phyloP scores from a whole-genome alignment of 2,113 vertebrate species.

The Zapornia atra region DNA sequence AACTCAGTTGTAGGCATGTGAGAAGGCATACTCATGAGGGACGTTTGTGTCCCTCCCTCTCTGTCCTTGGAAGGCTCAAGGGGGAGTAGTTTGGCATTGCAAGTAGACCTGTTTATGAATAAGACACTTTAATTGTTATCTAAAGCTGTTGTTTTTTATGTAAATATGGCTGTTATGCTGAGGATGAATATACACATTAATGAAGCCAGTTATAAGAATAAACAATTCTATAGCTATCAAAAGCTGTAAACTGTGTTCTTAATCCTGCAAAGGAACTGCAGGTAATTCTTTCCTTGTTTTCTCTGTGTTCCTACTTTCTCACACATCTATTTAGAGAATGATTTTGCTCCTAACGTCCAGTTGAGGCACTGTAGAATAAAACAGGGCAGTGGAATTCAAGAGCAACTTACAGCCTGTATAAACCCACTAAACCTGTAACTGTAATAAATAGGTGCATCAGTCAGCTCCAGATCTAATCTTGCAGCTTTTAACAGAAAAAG shows the following conservation, averaged over 20 bases:
- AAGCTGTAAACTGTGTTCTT: neutral
- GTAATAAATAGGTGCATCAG: neutral
- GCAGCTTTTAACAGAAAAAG: neutral
- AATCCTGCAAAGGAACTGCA: neutral
- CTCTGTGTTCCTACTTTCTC: neutral
- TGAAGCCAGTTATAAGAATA: neutral
- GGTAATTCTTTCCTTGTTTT: neutral
- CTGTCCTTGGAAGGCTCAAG: neutral
- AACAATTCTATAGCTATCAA: neutral
- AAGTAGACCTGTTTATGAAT: neutral
- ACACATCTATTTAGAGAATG: neutral
- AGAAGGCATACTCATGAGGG: neutral
- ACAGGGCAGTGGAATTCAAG: neutral
- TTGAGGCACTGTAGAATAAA: neutral
- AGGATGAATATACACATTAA: neutral
- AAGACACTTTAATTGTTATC: neutral
- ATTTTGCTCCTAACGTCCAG: neutral
- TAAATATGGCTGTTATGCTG: neutral
- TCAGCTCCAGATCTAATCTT: neutral
- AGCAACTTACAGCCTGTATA: neutral
- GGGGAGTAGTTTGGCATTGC: neutral
- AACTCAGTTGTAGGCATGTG: neutral
- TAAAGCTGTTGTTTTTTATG: neutral
- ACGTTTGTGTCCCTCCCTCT: neutral
- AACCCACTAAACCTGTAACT: neutral